phyloP scores from a whole-genome alignment of 2,888 invertebrate species.

The Poecilobothrus nobilitatus region DNA sequence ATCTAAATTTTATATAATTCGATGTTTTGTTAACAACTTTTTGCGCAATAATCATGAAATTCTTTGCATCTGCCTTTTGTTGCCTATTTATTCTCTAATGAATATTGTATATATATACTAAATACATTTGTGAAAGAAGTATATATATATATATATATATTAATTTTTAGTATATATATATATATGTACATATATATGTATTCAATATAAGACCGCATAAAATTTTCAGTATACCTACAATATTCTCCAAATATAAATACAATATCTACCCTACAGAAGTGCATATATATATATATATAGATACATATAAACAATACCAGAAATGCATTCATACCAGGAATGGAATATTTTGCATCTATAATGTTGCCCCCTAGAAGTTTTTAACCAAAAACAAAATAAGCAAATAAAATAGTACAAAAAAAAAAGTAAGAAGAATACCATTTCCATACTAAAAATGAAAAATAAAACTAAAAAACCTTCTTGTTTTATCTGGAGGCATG shows the following conservation, averaged over 20 bases:
- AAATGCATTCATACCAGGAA: neutral
- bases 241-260: neutral
- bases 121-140: neutral
- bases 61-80: conserved; percentile 4
- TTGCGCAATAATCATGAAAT: conserved; percentile 6
- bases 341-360: neutral
- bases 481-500: neutral
- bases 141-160: neutral
- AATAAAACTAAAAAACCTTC: too few relatives aligned
- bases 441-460: too few relatives aligned
- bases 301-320: neutral
- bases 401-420: neutral
- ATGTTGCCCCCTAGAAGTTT: neutral
- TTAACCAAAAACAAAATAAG: neutral
- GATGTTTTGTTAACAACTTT: neutral
- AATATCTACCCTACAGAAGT: too few relatives aligned
- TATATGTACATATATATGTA: neutral
- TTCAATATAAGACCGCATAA: neutral
- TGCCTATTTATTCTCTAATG: neutral
- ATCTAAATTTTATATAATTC: too few relatives aligned
- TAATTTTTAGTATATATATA: neutral
- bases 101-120: neutral
- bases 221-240: neutral
- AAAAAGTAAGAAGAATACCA: neutral
- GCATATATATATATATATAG: neutral